Percentiles rank a stretch among this genome's conserved stretches.
These are phyloP conservation scores for Myiagra hebetior DNA, from an alignment of 2,113 vertebrate species.

Conservation along the genomic window DNA sequence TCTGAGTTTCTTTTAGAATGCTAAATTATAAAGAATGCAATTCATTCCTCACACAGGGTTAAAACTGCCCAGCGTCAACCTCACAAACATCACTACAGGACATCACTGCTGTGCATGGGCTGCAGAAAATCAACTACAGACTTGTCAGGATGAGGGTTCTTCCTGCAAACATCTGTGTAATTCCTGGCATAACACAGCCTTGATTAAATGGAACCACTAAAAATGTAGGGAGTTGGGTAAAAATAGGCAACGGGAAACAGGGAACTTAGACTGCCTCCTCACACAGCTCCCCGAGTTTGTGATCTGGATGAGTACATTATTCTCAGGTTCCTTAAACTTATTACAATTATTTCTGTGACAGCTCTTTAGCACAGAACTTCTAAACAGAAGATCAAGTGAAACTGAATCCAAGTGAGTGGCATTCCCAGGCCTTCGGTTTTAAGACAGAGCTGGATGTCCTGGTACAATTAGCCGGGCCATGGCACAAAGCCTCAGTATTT, in stretches of 20 bases:
- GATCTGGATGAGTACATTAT: background rate
- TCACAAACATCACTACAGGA: background rate
- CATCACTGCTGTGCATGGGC: fast-evolving
- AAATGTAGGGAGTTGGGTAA: background rate
- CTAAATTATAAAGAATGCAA: fast-evolving
- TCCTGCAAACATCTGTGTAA: background rate
- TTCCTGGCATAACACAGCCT: background rate
- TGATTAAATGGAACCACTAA: background rate
- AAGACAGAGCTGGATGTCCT: fast-evolving
- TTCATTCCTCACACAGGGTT: background rate
- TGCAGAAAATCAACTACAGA: background rate
- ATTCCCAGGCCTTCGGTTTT: background rate
- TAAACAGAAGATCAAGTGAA: background rate
- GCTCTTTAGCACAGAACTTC: background rate
- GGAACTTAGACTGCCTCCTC: background rate
- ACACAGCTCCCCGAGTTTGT: fast-evolving
- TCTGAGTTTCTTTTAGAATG: fast-evolving
- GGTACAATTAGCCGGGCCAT: background rate
- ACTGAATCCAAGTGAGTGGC: background rate
- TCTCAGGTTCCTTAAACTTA: background rate
- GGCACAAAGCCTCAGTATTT: background rate
- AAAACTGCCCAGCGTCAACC: background rate
- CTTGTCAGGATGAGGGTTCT: background rate
- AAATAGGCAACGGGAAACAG: background rate
- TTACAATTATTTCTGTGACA: background rate